Base-by-base conservation (phyloP, 2,888 invertebrate species). In the Pandemis heparana region DNA sequence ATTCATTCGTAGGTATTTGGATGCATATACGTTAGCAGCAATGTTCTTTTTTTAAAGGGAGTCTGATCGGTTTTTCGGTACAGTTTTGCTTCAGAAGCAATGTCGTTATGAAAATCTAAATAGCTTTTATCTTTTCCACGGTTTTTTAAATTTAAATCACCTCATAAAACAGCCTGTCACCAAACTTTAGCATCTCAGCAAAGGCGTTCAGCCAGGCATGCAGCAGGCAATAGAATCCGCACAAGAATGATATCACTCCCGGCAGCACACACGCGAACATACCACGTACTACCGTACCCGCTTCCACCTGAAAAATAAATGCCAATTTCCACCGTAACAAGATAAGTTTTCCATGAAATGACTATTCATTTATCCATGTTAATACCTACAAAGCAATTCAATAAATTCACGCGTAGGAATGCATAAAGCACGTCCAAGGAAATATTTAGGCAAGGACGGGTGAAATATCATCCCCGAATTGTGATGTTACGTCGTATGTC, bases 191-290 rank as follows among this genome's bases (percentile, higher is more conserved):
- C 90, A 99, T 95, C 89, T 99, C 99, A 0, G 98, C 97, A 83
- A 97, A 98, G 23, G 97, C 97, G 89, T 99, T 99, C 83, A 97
- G 95, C 98, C 98, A 99, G 1, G 97, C 96, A 84, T 99, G 99
- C 5, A 99, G 93, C 3, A 99, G 92, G 76, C 97, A 96, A 91
- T 98, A 99, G 91, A 99, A 99, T 5, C 96, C 97, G 81, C 96
- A 95, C 0, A 97, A 85, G 76, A 96, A 96, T 0, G 96, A 94
- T 63, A 97, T 91, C 0, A 97, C 95, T 1, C 96, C 97, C 0
- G 98, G 97, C 74, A 98, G 90, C 82, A 97, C 96, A 85, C 97
- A 96, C 43, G 96, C 96, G 82, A 98, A 97, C 78, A 97, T 93
- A 2, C 96, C 95, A 0, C 96, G 89, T 1, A 95, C 89, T 5